Conservation (phyloP, 2,797 vertebrate species). For the Urocyon cinereoargenteus region DNA sequence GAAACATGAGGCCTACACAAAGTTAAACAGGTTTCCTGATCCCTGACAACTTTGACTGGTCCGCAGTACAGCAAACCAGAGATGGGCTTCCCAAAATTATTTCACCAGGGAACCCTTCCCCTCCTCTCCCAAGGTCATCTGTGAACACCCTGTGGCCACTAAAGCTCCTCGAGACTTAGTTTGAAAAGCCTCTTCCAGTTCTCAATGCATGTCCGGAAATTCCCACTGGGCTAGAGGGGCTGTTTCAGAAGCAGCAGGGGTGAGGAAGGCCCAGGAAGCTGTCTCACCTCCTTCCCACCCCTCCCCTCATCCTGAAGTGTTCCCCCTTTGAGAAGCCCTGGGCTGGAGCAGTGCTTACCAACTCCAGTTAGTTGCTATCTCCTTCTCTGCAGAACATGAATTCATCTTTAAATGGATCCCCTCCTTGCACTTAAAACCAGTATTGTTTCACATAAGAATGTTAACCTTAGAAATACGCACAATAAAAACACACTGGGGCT, state of each 20-base stretch:
- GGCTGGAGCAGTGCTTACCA: not conserved
- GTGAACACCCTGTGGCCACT: not conserved
- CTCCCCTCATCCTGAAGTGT: not conserved
- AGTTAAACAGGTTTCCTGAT: not conserved
- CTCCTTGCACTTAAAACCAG: constrained; percentile 27
- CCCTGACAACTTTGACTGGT: not conserved
- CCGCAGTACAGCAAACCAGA: not conserved
- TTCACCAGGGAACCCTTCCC: constrained; percentile 6
- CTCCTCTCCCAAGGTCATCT: not conserved
- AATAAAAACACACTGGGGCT: not conserved
- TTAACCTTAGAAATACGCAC: not conserved
- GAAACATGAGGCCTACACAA: not conserved
- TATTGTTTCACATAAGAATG: not conserved
- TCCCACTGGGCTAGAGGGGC: not conserved
- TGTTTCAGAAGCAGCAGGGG: not conserved
- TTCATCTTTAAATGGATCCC: not conserved
- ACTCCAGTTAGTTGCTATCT: not conserved
- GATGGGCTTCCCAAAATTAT: not conserved
- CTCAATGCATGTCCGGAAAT: not conserved
- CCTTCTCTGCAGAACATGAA: not conserved
- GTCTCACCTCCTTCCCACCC: not conserved
- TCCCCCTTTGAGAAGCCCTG: not conserved
- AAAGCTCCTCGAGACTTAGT: not conserved
- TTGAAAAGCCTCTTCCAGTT: constrained; percentile 22
- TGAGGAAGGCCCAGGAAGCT: too few relatives aligned